Evolutionary conservation across 2,888 invertebrate species (phyloP), one percentile per base, ranked within the genome.

Genomic region (Volucella inanis): DNA sequence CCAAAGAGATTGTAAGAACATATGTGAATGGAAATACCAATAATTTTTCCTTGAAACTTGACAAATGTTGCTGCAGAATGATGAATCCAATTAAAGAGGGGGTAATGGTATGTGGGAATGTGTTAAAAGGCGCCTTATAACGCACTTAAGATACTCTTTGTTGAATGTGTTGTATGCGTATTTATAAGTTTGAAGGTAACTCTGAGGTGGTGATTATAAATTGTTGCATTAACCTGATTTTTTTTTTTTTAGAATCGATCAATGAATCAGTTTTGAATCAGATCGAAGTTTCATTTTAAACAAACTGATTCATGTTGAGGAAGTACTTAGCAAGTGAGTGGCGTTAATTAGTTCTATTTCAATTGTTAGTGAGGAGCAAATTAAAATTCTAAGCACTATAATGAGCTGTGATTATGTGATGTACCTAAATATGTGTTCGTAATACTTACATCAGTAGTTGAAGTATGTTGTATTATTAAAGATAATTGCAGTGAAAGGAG

Each of bases 41-140:
- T 75, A 84, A 71, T 55, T 12, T 67, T 61, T 70, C 79, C 68
- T 83, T 84, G 59, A 75, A 15, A 61, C 50, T 18, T 57, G 52
- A 39, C 22, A 75, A 50, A 50, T 49, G 49, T 70, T 22, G 39
- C 8, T 57, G 43, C 1, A n/a, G 14, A 8, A n/a, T 64, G 64
- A 45, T 54, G 55, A 50, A 64, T 59, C 39, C 14, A 59, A 14
- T 4, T 39, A 9, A 18, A 45, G 31, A 14, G 55, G 2, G 54
- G 8, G 8, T 15, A 8, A 6, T 6, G 22, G 31, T 31, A 8
- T n/a, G 8, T 10, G 54, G 12, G 54, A 39, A 41, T 41, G n/a
- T 52, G 15, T 15, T 10, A 47, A 41, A 54, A 55, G 22, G 71
- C 59, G 45, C 22, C 59, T 3, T 54, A 57, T 14, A 9, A 79